These are phyloP conservation scores for Asobara japonica DNA, from an alignment of 1,140 invertebrate species.

Conservation along the genomic window DNA sequence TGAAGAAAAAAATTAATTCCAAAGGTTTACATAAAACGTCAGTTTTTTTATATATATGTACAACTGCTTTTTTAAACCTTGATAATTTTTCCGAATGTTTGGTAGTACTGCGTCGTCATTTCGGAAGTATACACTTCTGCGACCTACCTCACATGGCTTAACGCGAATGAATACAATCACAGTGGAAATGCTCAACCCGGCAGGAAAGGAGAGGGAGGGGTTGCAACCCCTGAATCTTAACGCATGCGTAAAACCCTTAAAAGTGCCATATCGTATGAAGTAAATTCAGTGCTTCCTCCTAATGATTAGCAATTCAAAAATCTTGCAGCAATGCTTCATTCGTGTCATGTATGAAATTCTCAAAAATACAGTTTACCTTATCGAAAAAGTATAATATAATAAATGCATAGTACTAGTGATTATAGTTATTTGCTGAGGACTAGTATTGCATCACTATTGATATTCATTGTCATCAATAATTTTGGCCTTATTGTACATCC, in stretches of 20 bases:
- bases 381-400: too few species aligned
- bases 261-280: too few species aligned
- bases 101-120: slow-evolving; percentile 12
- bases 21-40: not conserved
- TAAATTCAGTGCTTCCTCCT: too few species aligned
- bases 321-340: too few species aligned
- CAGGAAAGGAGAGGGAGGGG: not conserved
- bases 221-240: not conserved
- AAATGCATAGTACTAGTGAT: too few species aligned
- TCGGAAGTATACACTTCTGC: slow-evolving; percentile 20
- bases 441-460: too few species aligned
- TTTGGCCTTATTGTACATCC: too few species aligned
- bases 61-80: not conserved
- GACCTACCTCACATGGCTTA: slow-evolving; percentile 51
- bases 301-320: too few species aligned
- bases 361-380: too few species aligned
- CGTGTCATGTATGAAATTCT: too few species aligned
- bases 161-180: slow-evolving; percentile 48
- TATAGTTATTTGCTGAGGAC: too few species aligned
- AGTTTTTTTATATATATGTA: not conserved
- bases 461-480: too few species aligned
- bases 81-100: not conserved
- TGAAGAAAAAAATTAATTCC: not conserved
- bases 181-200: not conserved
- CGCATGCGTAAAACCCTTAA: not conserved